Conservation (phyloP, 2,797 vertebrate species). For the Enoplosus armatus region DNA sequence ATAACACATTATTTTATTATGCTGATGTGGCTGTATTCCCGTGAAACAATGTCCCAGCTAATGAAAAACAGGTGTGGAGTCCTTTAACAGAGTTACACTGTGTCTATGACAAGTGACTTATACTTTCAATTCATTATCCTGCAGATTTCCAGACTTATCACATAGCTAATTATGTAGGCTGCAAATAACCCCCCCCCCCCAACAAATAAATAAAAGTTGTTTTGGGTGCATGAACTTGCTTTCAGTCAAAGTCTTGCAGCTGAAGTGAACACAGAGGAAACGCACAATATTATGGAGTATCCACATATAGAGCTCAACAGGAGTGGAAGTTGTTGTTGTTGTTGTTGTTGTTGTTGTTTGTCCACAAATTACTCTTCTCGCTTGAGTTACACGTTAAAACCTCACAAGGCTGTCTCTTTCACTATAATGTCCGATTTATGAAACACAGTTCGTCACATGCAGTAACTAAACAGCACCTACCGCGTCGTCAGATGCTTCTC, state of each 20-base stretch:
- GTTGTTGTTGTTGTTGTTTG: background rate
- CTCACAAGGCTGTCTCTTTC: background rate
- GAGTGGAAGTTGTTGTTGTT: background rate
- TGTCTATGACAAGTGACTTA: background rate
- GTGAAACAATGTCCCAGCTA: background rate
- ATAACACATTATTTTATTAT: too few relatives aligned
- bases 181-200: too few relatives aligned
- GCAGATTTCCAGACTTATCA: background rate
- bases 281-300: background rate
- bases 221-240: background rate
- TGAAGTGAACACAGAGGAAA: background rate
- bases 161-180: too few relatives aligned
- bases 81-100: background rate
- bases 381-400: background rate
- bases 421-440: fast-evolving
- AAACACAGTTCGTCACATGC: fast-evolving
- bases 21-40: background rate
- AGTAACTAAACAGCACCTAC: background rate
- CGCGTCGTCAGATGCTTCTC: fast-evolving
- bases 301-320: background rate
- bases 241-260: background rate
- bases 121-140: background rate
- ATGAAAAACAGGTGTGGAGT: background rate
- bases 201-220: too few relatives aligned
- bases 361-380: background rate